Base-by-base conservation (phyloP, 2,113 vertebrate genomes). In the Electrona antarctica region DNA sequence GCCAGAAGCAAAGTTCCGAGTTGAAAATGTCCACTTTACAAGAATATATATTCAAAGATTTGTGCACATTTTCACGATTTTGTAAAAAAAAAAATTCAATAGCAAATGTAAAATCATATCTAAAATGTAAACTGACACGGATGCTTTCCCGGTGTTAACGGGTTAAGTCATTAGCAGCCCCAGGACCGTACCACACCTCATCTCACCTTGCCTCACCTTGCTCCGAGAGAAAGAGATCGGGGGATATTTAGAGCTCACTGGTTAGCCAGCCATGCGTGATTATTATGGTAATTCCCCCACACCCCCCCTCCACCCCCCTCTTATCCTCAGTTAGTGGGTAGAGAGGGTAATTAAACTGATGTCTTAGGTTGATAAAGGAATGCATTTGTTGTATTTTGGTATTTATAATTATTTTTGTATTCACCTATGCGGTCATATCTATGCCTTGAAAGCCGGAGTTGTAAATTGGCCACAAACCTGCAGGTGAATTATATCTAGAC, bases 101-200 rank as follows among this genome's bases (percentile, higher is more conserved):
- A 21, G 21, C 21, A 21, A 21, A 21, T 21, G 21, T 21, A 21
- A 21, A 21, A 21, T 21, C 21, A 21, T 21, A 21, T 21, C 21
- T 21, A 21, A 21, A 21, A 21, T 21, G 21, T 21, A 21, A 21
- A 21, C 1, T 21, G 21, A 21, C 21, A 21, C 21, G 21, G 21
- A 21, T 21, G 21, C 21, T 21, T 21, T 21, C 21, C 21, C 21
- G 21, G 21, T 21, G 21, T 21, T 21, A 21, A 21, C 21, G 21
- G 21, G 21, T 21, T 21, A 79, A 86, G 82, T 89, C 83, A 87
- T 89, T 89, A 86, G 71, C 70, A 74, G 69, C 65, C 47, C 78
- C 82, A 69, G 64, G 81, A 82, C 76, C 71, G 83, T 82, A 70
- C 73, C 46, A 6, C 62, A 73, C 71, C 67, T 68, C 74, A 82